phyloP scores from a whole-genome alignment of 2,113 vertebrate species.

The Xiphophorus couchianus region DNA sequence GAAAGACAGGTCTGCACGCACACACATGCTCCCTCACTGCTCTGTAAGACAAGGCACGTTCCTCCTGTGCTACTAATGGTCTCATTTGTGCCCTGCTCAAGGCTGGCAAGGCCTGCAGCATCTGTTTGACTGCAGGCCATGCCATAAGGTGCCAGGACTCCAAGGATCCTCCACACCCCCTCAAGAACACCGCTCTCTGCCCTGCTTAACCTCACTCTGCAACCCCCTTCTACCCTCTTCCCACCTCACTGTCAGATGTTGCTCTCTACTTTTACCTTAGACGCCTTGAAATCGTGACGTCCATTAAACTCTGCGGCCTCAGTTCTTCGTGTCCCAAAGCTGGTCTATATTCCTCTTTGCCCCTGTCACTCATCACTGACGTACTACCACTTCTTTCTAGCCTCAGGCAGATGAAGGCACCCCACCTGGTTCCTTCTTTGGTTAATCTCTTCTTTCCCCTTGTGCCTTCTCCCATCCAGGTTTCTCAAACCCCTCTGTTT shows the following conservation, averaged over 20 bases:
- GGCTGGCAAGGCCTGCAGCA: slow-evolving; percentile 76
- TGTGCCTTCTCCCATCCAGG: slow-evolving; percentile 1
- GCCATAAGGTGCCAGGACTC: slow-evolving; percentile 79
- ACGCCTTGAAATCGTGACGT: slow-evolving; percentile 12
- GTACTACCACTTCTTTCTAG: slow-evolving; percentile 1
- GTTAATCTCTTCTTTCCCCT: slow-evolving; percentile 19
- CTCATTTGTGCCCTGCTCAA: slow-evolving; percentile 76
- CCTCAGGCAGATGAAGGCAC: slow-evolving; percentile 26
- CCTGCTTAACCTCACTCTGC: slow-evolving; percentile 86
- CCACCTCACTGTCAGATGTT: slow-evolving; percentile 66
- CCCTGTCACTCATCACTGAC: slow-evolving; percentile 1
- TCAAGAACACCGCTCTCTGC: slow-evolving; percentile 78
- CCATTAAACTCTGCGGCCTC: slow-evolving; percentile 33
- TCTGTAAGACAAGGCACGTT: slow-evolving; percentile 74
- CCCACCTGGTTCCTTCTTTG: slow-evolving; percentile 37
- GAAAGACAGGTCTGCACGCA: slow-evolving; percentile 38
- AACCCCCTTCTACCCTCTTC: slow-evolving; percentile 80
- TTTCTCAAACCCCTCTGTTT: slow-evolving; percentile 6
- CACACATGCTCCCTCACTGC: slow-evolving; percentile 28
- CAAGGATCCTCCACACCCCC: slow-evolving; percentile 73
- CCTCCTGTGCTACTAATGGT: slow-evolving; percentile 65
- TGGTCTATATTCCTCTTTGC: neutral
- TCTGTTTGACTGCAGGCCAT: slow-evolving; percentile 82
- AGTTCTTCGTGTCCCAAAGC: neutral
- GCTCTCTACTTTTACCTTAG: slow-evolving; percentile 7